Evolutionary conservation across 2,113 vertebrate species (phyloP).

Genomic region (Rana temporaria): DNA sequence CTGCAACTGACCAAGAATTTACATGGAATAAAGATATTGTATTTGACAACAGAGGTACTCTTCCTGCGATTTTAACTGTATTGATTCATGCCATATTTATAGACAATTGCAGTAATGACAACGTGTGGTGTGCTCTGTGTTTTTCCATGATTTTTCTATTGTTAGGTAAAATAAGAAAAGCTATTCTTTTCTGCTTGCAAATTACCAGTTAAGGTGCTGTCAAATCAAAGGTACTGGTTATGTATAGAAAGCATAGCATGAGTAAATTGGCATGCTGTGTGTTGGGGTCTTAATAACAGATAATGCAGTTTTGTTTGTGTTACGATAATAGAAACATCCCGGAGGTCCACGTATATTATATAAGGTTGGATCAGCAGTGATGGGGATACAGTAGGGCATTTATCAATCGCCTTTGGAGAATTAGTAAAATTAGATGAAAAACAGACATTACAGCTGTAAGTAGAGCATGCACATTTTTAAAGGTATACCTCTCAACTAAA

Average conservation of each 20-base stretch:
- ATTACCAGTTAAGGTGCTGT: constrained; percentile 53
- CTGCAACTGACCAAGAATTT: too few relatives aligned
- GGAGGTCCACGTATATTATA: constrained; percentile 52
- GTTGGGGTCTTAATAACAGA: constrained; percentile 47
- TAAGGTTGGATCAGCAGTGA: constrained; percentile 51
- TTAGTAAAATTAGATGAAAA: constrained; percentile 49
- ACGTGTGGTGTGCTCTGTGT: constrained; percentile 21
- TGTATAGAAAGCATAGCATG: constrained; percentile 41
- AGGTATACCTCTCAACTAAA: constrained; percentile 23
- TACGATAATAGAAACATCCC: constrained; percentile 48
- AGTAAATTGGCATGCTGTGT: constrained; percentile 22
- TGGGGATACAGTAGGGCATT: constrained; percentile 49
- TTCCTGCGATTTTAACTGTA: constrained; percentile 27
- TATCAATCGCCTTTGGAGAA: constrained; percentile 50
- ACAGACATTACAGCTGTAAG: background rate
- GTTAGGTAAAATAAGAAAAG: constrained; percentile 43
- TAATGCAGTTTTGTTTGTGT: constrained; percentile 54
- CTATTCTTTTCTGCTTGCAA: constrained; percentile 33
- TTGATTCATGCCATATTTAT: constrained; percentile 35
- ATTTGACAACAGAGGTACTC: background rate
- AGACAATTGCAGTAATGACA: constrained; percentile 49
- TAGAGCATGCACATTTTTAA: constrained; percentile 7
- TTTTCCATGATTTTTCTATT: constrained; percentile 24
- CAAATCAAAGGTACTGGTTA: constrained; percentile 49
- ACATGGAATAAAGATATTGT: too few relatives aligned